Evolutionary conservation across 2,113 vertebrate genomes (phyloP), one percentile per base, ranked within the genome.

Genomic region (Eclectus roratus): DNA sequence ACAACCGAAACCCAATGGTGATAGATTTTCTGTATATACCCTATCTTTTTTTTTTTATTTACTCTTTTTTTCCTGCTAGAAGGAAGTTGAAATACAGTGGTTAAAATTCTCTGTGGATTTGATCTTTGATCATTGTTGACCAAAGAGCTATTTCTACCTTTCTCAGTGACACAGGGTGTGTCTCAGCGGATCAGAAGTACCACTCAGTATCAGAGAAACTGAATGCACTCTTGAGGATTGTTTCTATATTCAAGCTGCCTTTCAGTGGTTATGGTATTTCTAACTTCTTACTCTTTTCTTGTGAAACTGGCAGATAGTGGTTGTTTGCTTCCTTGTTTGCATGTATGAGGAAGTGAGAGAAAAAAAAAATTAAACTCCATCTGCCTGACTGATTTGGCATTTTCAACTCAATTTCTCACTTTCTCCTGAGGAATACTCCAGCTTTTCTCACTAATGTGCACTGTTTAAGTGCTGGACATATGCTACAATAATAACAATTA

Each of bases 331-430:
- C 83, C 77, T 76, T 92, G 47, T 88, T 88, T 88, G 80, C 19
- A 23, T 41, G 15, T 23, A 86, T 24, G 80, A 91, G 85, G 83
- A 97, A 97, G 85, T 74, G 85, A 86, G 69, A 86, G 39, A 50
- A 86, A 61, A 89, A 61, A 85, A 76, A 83, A 64, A 76, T 4
- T 3, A 52, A 72, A 77, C 71, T 80, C 52, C 77, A 68, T 91
- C 66, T 95, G 81, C 29, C 63, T 71, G 60, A 47, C 85, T 84
- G 69, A 70, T 90, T 7, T 81, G 47, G 44, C 31, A 64, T 71
- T 95, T 91, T 88, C 61, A 88, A 76, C 39, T 86, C 52, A 37
- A 4, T 80, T 94, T 91, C 82, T 94, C 47, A 8, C 11, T 86
- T 96, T 94, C 27, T 92, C 31, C 55, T 81, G 39, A 60, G 37